Percentiles rank a stretch among this genome's conserved stretches.
Conservation (phyloP, 2,113 vertebrate species). For the Xenopus laevis region DNA sequence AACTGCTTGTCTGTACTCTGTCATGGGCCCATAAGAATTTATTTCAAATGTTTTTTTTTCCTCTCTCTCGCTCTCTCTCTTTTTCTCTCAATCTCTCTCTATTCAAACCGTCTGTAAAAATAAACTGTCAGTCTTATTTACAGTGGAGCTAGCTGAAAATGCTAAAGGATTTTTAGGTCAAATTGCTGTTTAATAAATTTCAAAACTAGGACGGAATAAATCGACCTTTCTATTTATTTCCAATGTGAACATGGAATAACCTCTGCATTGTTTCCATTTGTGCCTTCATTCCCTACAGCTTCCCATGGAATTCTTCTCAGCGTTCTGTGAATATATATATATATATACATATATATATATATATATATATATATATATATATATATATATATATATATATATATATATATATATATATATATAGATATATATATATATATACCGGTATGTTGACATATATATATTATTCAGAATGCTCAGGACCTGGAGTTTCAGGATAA, state of each 20-base stretch:
- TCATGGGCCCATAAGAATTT: constrained; percentile 90
- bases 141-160: constrained; percentile 66
- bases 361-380: too few relatives aligned
- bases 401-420: too few relatives aligned
- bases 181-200: constrained; percentile 77
- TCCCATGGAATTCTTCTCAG: background rate
- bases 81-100: constrained; percentile 17
- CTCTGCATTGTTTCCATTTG: constrained; percentile 40
- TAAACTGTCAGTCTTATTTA: constrained; percentile 82
- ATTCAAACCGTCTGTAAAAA: constrained; percentile 60
- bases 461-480: too few relatives aligned
- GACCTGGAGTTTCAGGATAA: too few relatives aligned
- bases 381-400: too few relatives aligned
- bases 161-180: constrained; percentile 71
- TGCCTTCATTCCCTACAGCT: constrained; percentile 44
- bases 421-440: too few relatives aligned
- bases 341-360: too few relatives aligned
- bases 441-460: too few relatives aligned
- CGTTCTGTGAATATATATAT: too few relatives aligned
- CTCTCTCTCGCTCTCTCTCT: constrained; percentile 13
- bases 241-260: constrained; percentile 51
- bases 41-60: constrained; percentile 71
- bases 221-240: constrained; percentile 53
- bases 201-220: constrained; percentile 67
- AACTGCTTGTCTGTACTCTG: constrained; percentile 77